Base-by-base conservation (phyloP, 2,888 invertebrate species). In the Drosophila putrida region DNA sequence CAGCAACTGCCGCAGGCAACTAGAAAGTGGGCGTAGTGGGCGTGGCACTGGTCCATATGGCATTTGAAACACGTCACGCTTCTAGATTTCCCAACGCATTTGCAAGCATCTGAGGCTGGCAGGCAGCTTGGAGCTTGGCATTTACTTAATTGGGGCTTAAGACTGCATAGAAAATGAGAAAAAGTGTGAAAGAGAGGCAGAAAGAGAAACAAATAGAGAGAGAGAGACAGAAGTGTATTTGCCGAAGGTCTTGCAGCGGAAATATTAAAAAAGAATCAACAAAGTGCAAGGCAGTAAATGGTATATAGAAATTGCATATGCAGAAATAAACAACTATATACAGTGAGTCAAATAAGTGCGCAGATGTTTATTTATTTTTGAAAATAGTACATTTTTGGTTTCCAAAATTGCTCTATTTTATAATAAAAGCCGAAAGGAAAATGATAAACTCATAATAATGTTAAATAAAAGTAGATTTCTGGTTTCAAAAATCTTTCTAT, bases 111-210 rank as follows among this genome's bases (percentile, higher is more conserved):
- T 27, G 53, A 53, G 55, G 35, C 51, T 38, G 46, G 28, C 35
- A 25, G 44, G 25, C 44, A 31, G 31, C 9, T 31, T 31, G 33
- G n/a, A 9, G 50, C 61, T 58, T 70, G 78, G 69, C 74, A 69
- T 83, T 82, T 75, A 77, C 77, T 88, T 88, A 85, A 85, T 85
- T 86, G 78, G 71, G 69, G 80, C 83, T 82, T 77, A 74, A 78
- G 76, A 71, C 66, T 69, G 82, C 4, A 15, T 38, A 13, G 2
- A 27, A 50, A 36, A 10, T 4, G 8, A 13, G 6, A 27, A 50
- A 36, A 10, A 4, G 8, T 9, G 6, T n/a, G 11, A 20, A 20
- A 15, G 4, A 15, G 11, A n/a, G 5, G 15, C 10, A 28, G 10
- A 28, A 15, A 28, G n/a, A 51, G 10, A 13, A 2, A 28, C 6